Percentiles rank a stretch among this genome's conserved stretches.
phyloP scores from a whole-genome alignment of 2,888 invertebrate genomes.

The Latrodectus hesperus region DNA sequence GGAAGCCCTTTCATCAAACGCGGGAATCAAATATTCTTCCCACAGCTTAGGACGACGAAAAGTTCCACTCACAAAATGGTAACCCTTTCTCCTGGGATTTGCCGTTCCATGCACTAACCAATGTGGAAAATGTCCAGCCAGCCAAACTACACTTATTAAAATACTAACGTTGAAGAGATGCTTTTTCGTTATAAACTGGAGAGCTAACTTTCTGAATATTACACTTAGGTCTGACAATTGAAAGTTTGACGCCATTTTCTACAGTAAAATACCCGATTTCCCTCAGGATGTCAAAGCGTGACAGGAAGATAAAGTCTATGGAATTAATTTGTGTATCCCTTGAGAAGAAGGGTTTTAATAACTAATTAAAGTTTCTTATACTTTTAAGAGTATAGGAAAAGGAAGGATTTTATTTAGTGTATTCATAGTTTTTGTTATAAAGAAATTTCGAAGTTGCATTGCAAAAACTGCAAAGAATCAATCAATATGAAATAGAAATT shows the following conservation, averaged over 20 bases:
- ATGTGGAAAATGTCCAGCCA: slow-evolving; percentile 31
- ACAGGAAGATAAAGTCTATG: too few relatives aligned
- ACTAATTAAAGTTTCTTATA: not conserved
- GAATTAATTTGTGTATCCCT: too few relatives aligned
- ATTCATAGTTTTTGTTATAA: too few relatives aligned
- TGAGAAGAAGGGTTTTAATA: not conserved
- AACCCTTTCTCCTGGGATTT: slow-evolving; percentile 30
- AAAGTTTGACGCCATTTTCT: slow-evolving; percentile 45
- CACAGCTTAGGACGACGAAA: slow-evolving; percentile 52
- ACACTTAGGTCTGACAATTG: slow-evolving; percentile 43
- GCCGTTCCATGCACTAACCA: slow-evolving; percentile 15
- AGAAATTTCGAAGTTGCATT: too few relatives aligned
- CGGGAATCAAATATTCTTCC: slow-evolving; percentile 57
- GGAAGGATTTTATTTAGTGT: too few relatives aligned
- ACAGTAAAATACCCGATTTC: slow-evolving; percentile 29
- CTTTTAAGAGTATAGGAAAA: too few relatives aligned
- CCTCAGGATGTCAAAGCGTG: slow-evolving; percentile 18
- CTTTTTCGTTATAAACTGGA: slow-evolving; percentile 50
- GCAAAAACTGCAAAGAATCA: too few relatives aligned
- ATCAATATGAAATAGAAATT: too few relatives aligned
- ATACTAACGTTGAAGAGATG: slow-evolving; percentile 16
- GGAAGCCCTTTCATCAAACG: not conserved
- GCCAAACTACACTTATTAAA: slow-evolving; percentile 57
- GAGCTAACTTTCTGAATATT: slow-evolving; percentile 18
- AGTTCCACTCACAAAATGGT: slow-evolving; percentile 50